Evolutionary conservation across 2,888 invertebrate species (phyloP), one percentile per base, ranked within the genome.

Genomic region (Balanococcus diminutus): DNA sequence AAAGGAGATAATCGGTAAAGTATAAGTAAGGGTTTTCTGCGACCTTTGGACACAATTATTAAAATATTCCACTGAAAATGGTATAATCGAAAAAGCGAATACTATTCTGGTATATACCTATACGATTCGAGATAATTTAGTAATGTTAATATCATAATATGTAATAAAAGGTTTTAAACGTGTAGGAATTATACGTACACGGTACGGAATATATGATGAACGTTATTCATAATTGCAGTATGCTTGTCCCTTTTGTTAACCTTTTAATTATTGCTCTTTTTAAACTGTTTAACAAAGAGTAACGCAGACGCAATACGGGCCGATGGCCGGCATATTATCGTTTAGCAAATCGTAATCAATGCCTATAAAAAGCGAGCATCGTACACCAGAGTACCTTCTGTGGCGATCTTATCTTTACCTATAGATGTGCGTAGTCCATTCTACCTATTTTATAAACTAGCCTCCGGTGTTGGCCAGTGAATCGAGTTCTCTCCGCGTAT

Each of bases 211-310:
- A 67, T 67, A 16, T 19, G 28, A 56, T 8, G 61, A 61, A 28
- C 67, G 67, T 67, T 67, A 67, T 67, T 25, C 67, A 67, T 67
- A 67, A 67, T 67, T 67, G 67, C 28, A 67, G 67, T 67, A 67
- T 67, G 28, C 67, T 67, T 67, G 67, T 67, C 67, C 67, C 67
- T 16, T 67, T 67, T 67, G 67, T 67, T 67, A 67, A 67, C 67
- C 67, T 67, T 67, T 67, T 67, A 67, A 67, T 67, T 67, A 67
- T 67, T 67, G 28, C 67, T 67, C 28, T 67, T 67, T 67, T 67
- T 67, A 28, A 67, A 67, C 28, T 28, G 28, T 28, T 28, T 28
- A 67, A 67, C 28, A 67, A 67, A 67, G 67, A 56, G 56, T 42
- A 67, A 67, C 28, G 67, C 67, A 67, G 28, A 67, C 67, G 67